Evolutionary conservation across 1,140 invertebrate genomes (phyloP), one percentile per base, ranked within the genome.

Genomic region (Drosophila mauritiana): DNA sequence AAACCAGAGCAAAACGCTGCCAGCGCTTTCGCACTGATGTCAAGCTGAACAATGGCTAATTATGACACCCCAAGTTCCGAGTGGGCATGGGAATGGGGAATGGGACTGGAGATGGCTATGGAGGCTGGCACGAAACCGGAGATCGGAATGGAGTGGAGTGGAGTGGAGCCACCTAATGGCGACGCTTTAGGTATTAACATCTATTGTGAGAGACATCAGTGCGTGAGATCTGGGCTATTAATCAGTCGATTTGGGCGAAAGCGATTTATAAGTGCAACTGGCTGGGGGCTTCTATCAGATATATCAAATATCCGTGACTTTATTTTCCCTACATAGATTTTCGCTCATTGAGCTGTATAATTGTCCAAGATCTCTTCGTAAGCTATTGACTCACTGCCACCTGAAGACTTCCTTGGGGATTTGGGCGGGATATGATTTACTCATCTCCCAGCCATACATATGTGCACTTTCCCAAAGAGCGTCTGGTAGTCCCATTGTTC

Each of bases 41-140:
- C 20, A 31, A 27, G 57, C 62, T 37, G 63, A 56, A 69, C 64
- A 70, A 57, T 70, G 64, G 64, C 64, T 70, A 56, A 70, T 70
- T 70, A 70, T 70, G 42, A 56, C 52, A 40, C 34, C 17, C 36
- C n/a, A 22, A 25, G 31, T 52, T 34, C 27, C 25, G 8, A 42
- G 5, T 22, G 56, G 12, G 15, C n/a, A 4, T 15, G 22, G 4
- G 3, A 2, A 17, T 6, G 8, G 3, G 13, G 1, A 12, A 37
- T 2, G 10, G 3, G 5, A 1, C 4, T 15, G 52, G 2, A 11
- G 54, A 4, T 2, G 15, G 8, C 2, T 0, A 13, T 17, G 2
- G 3, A 12, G 12, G 10, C 17, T 10, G 37, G 0, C 13, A 2
- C 27, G 59, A 59, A 62, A 62, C 27, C 54, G 36, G 59, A 62